Evolutionary conservation across 2,888 invertebrate species (phyloP).

Genomic region (Chrysolina haemoptera): DNA sequence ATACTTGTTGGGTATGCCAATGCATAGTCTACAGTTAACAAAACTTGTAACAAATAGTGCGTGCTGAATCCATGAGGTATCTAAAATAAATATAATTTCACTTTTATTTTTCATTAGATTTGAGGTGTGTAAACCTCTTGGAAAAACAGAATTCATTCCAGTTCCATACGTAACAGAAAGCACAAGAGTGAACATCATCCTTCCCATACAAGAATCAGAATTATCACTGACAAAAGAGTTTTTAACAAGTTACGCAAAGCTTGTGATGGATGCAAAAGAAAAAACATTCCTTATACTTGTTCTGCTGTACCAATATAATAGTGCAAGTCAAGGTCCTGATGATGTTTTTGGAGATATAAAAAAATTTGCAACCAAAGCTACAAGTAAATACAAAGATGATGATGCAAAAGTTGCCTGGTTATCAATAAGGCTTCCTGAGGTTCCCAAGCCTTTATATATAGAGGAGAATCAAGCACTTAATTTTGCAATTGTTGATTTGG

Average conservation of each 20-base stretch:
- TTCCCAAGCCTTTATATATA: constrained; percentile 48
- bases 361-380: constrained; percentile 75
- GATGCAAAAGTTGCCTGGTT: constrained; percentile 81
- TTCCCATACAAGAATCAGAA: constrained; percentile 77
- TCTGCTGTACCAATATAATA: constrained; percentile 77
- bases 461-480: constrained; percentile 66
- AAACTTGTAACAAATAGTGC: too few relatives aligned
- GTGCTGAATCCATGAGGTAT: too few relatives aligned
- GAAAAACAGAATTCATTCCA: constrained; percentile 89
- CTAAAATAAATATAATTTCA: too few relatives aligned
- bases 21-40: too few relatives aligned
- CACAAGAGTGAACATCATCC: constrained; percentile 83
- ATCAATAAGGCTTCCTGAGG: constrained; percentile 75
- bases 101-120: constrained; percentile 71
- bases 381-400: constrained; percentile 78
- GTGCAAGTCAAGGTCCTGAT: constrained; percentile 76
- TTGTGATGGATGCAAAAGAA: constrained; percentile 79
- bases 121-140: constrained; percentile 87
- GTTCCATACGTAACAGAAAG: constrained; percentile 98
- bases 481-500: constrained; percentile 79
- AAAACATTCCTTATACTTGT: constrained; percentile 85
- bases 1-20: too few relatives aligned
- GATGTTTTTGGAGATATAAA: constrained; percentile 73
- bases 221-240: constrained; percentile 76
- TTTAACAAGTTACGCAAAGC: constrained; percentile 78